phyloP scores from a whole-genome alignment of 2,113 vertebrate genomes.

The Hemiscyllium ocellatum region DNA sequence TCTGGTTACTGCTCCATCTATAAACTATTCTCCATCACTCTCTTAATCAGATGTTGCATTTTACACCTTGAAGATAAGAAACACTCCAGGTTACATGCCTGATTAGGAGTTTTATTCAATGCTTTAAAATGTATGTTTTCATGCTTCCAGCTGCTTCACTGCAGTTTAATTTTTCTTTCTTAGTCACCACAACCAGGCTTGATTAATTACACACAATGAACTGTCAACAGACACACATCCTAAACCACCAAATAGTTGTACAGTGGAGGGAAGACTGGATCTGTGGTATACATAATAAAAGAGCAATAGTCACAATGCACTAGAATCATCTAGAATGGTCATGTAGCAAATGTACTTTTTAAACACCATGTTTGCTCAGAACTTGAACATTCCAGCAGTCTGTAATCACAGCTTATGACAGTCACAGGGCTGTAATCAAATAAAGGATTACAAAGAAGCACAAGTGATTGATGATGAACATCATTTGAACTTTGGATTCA shows the following conservation, averaged over 20 bases:
- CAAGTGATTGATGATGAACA: constrained; percentile 7
- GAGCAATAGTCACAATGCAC: background rate
- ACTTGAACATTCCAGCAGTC: background rate
- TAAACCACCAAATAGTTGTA: too few relatives aligned
- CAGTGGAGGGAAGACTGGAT: background rate
- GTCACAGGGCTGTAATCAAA: background rate
- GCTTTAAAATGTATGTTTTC: background rate
- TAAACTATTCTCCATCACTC: background rate
- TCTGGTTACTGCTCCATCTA: background rate
- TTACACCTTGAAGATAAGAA: background rate
- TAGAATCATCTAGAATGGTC: background rate
- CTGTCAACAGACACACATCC: background rate
- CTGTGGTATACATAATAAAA: background rate
- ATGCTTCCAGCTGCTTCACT: too few relatives aligned
- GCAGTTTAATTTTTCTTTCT: background rate
- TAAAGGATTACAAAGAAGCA: background rate
- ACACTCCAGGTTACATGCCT: background rate
- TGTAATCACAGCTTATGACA: background rate
- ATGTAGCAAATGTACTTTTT: background rate
- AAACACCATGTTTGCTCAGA: background rate
- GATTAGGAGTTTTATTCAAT: background rate
- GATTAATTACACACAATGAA: background rate
- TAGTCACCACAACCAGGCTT: background rate
- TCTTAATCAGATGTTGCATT: background rate
- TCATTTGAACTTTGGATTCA: constrained; percentile 11